Evolutionary conservation across 2,113 vertebrate genomes (phyloP), one percentile per base, ranked within the genome.

Genomic region (Percina caprodes): DNA sequence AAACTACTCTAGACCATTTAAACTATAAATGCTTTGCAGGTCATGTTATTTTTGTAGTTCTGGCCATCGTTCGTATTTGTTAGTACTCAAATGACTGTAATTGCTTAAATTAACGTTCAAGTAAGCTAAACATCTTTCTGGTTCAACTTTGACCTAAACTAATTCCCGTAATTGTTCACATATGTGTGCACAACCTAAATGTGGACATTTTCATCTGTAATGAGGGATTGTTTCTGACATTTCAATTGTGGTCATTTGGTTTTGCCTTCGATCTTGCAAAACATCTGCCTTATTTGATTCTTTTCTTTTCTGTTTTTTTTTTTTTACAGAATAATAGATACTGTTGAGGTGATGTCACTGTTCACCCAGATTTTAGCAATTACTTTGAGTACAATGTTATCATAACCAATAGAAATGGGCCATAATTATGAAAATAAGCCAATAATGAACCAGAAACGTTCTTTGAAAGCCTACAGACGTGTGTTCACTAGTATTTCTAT

Each of bases 101-200:
- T 46, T 65, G 51, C 42, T 26, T 42, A 66, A n/a, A n/a, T 35
- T 8, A 7, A 35, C 35, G 7, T 11, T n/a, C 19, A 52, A 21
- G 35, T 35, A 35, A 35, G 21, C 30, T 18, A 21, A 78, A 60
- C 26, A 24, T 77, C 11, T 54, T 62, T 54, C 48, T 70, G 56
- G n/a, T 54, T 61, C 5, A 11, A 45, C 2, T 70, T 63, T 55
- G 49, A 56, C 24, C 19, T 19, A 30, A 1, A 26, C 35, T 48
- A 3, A n/a, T 39, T 35, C 45, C 54, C 3, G 8, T 39, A 67
- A 14, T 23, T 42, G 39, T 58, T 48, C 48, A 62, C 6, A 46
- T 0, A 19, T 51, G 30, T 3, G 30, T 30, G 30, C 30, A 30
- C 30, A 30, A 30, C 30, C 3, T 30, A 30, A 30, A 30, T 30